Conservation (phyloP, 2,888 invertebrate species). For the Ernsta delagoae region DNA sequence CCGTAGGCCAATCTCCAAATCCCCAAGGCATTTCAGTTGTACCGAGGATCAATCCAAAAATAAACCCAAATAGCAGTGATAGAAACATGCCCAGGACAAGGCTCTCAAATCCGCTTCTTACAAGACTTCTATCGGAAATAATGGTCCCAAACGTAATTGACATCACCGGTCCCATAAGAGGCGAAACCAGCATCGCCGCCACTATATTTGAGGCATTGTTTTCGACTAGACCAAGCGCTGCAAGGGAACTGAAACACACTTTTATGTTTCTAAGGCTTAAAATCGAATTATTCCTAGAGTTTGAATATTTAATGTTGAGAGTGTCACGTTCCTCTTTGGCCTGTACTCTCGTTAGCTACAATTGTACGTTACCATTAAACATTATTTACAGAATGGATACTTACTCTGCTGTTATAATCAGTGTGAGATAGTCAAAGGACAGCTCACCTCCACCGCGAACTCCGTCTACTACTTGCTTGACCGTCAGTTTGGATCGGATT, state of each 20-base stretch:
- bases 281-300: too few species aligned
- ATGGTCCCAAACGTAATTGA: conserved; percentile 94
- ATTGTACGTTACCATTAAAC: too few species aligned
- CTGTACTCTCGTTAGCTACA: too few species aligned
- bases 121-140: conserved; percentile 89
- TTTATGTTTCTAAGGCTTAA: too few species aligned
- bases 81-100: conserved; percentile 88
- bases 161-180: conserved; percentile 93
- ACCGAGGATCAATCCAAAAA: conserved; percentile 90
- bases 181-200: conserved; percentile 91
- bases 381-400: conserved; percentile 43
- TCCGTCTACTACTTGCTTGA: conserved; percentile 93
- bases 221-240: conserved; percentile 92
- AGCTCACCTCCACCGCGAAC: conserved; percentile 90
- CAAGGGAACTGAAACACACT: conserved; percentile 80
- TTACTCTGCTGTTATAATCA: conserved; percentile 93
- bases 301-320: too few species aligned
- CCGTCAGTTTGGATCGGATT: conserved; percentile 91
- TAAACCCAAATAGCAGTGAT: conserved; percentile 92
- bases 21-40: conserved; percentile 92
- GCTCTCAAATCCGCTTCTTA: conserved; percentile 89
- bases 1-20: conserved; percentile 90
- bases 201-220: conserved; percentile 93
- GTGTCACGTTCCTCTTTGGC: too few species aligned
- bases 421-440: conserved; percentile 92